Evolutionary conservation across 2,113 vertebrate species (phyloP).

Genomic region (Lepus americanus): DNA sequence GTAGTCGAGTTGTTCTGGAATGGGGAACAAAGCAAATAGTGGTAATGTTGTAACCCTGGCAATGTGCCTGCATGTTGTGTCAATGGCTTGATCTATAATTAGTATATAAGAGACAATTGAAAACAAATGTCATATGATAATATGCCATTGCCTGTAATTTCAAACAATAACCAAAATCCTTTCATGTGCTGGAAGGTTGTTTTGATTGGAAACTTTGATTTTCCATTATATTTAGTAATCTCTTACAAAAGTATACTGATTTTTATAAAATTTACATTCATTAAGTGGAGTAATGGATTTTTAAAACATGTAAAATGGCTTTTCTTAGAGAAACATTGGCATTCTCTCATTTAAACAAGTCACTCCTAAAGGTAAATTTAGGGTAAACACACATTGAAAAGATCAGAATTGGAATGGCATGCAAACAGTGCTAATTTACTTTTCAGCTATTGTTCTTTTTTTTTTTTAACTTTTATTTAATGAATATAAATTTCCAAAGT

Average conservation of each 20-base stretch:
- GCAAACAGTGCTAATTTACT: background rate
- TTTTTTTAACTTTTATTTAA: too few relatives aligned
- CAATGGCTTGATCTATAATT: conserved; percentile 12
- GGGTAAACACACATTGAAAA: conserved; percentile 25
- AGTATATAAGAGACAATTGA: conserved; percentile 1
- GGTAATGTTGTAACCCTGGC: background rate
- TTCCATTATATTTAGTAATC: conserved; percentile 9
- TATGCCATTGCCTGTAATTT: conserved; percentile 25
- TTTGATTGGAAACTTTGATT: conserved; percentile 45
- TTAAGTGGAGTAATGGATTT: conserved; percentile 20
- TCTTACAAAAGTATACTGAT: conserved; percentile 20
- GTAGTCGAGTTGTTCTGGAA: background rate
- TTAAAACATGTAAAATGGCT: conserved; percentile 15
- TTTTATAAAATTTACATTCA: conserved; percentile 47
- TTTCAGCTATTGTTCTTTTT: conserved; percentile 18
- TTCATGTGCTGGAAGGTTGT: background rate
- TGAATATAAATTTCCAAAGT: too few relatives aligned
- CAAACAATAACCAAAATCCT: background rate
- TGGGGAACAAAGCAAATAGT: background rate
- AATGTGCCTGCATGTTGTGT: background rate
- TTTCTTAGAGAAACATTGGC: conserved; percentile 45
- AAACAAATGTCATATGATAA: conserved; percentile 25
- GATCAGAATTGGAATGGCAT: background rate
- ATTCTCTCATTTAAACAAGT: background rate
- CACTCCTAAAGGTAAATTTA: conserved; percentile 44